phyloP scores from a whole-genome alignment of 2,797 vertebrate species.

The Ispidina lecontei region DNA sequence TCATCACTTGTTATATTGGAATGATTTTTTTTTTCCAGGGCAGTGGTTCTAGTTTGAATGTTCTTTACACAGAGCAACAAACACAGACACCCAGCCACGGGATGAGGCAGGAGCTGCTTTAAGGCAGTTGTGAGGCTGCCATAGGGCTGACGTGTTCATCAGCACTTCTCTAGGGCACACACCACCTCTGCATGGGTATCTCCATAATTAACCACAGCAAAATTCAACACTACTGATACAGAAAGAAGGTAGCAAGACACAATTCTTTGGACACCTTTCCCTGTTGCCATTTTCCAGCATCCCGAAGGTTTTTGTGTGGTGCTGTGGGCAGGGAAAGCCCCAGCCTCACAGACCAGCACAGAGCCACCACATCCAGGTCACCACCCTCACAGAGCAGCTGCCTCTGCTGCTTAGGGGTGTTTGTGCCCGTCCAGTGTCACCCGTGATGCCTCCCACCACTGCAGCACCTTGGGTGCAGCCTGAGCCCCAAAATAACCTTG shows the following conservation, averaged over 20 bases:
- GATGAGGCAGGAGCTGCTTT: not conserved
- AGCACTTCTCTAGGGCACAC: not conserved
- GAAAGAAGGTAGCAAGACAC: not conserved
- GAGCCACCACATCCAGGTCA: rapidly evolving
- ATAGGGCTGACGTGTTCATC: not conserved
- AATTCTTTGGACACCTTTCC: not conserved
- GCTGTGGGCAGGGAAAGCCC: rapidly evolving
- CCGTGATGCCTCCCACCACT: rapidly evolving
- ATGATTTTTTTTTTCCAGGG: slow-evolving; percentile 32
- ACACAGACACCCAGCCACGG: not conserved
- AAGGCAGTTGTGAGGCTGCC: not conserved
- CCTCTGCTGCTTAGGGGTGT: not conserved
- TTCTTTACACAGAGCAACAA: slow-evolving; percentile 6
- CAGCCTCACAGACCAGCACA: not conserved
- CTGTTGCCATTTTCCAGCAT: not conserved
- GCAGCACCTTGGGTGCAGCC: not conserved
- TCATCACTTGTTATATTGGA: not conserved
- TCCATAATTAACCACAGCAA: not conserved
- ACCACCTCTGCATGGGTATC: not conserved
- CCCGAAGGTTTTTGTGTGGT: not conserved
- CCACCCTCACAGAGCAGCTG: not conserved
- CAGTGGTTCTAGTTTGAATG: slow-evolving; percentile 21
- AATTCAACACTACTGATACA: rapidly evolving
- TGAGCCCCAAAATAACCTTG: not conserved
- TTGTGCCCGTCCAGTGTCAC: not conserved